Base-by-base conservation (phyloP, 2,888 invertebrate genomes). In the Acanthoscelides obtectus region DNA sequence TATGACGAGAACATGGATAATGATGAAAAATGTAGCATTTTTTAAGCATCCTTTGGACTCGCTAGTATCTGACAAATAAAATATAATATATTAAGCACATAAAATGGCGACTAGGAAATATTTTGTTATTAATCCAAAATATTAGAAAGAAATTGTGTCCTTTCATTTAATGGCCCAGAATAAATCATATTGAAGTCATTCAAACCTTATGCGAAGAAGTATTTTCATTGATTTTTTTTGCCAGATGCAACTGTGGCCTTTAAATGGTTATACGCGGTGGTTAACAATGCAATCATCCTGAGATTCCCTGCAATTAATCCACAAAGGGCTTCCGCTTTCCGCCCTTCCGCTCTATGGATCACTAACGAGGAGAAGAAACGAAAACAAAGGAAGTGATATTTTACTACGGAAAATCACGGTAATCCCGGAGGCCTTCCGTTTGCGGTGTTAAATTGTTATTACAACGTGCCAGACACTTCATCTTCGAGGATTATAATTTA, bases 401-500 rank as follows among this genome's bases (percentile, higher is more conserved):
- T 75, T 73, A 75, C 72, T 71, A 22, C 66, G 66, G 67, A 74
- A 78, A 79, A 22, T 77, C 75, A 77, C 76, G 67, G 72, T 76
- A 79, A 79, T 79, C 78, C 75, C 76, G 68, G 68, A 74, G 69
- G 74, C 76, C 76, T 75, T 75, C 75, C 75, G 74, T 73, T 75
- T 76, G 74, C 75, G 75, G 74, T 75, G 73, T 72, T 69, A 72
- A 74, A 70, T 73, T 76, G 76, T 75, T 75, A 69, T 73, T 74
- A 67, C 64, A 78, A 79, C 80, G 80, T 80, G 79, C 76, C 78
- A 73, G 72, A 45, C 73, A 72, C 73, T 75, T 73, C 72, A 78
- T 78, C 76, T 74, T 71, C 72, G 22, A 20, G 77, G 80, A 79
- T 80, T 80, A 80, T 76, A 76, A 77, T 78, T 78, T 77, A 71